Conservation (phyloP, 2,888 invertebrate genomes). For the Brassicogethes aeneus region DNA sequence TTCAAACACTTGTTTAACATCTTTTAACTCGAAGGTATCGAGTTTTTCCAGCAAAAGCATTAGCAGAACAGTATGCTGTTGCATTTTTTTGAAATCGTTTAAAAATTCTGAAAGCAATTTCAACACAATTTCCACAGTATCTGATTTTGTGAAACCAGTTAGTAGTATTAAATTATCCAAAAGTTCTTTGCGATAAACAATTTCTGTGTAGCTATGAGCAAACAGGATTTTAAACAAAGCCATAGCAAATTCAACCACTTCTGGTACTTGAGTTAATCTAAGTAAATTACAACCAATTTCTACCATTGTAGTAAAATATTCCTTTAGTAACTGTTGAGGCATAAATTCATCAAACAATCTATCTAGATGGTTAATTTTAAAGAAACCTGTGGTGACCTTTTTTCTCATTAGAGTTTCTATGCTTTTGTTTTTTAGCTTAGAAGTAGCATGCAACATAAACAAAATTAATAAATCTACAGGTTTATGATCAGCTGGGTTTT, state of each 20-base stretch:
- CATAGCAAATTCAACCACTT: conserved; percentile 50
- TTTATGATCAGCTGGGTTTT: conserved; percentile 47
- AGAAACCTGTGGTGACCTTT: conserved; percentile 51
- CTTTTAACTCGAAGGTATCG: conserved; percentile 61
- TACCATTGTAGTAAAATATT: conserved; percentile 47
- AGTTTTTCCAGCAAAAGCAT: conserved; percentile 66
- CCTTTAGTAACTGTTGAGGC: conserved; percentile 40
- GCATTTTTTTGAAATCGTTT: conserved; percentile 41
- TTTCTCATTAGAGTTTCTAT: conserved; percentile 55
- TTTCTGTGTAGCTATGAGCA: conserved; percentile 24
- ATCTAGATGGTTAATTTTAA: conserved; percentile 49
- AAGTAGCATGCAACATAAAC: conserved; percentile 53
- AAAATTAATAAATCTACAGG: conserved; percentile 61
- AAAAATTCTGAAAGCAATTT: conserved; percentile 25
- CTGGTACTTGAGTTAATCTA: conserved; percentile 40
- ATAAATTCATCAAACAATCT: conserved; percentile 48
- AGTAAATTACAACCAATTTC: conserved; percentile 50
- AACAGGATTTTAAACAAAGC: conserved; percentile 49
- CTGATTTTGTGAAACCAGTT: conserved; percentile 27
- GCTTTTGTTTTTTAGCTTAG: conserved; percentile 50
- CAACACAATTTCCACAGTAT: conserved; percentile 22
- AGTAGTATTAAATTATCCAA: conserved; percentile 29
- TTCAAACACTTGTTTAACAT: conserved; percentile 70
- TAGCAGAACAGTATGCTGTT: conserved; percentile 51
- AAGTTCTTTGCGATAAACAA: conserved; percentile 29